Conservation (phyloP, 2,113 vertebrate species). For the Saccopteryx leptura region DNA sequence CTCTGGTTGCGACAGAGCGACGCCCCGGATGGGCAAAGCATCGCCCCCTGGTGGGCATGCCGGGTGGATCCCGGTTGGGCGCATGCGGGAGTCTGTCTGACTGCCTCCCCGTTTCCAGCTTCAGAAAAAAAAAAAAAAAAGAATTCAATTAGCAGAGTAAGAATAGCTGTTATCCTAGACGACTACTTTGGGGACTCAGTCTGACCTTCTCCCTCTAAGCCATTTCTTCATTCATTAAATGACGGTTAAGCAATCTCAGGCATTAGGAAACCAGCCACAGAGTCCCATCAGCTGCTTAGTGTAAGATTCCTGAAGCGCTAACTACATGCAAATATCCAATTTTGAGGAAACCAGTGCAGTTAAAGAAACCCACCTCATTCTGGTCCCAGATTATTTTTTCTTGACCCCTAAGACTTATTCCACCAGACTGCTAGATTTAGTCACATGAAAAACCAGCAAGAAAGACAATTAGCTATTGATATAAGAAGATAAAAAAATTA, state of each 20-base stretch:
- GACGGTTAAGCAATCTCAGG: background rate
- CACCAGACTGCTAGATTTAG: background rate
- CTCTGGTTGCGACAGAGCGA: no score
- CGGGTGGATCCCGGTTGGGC: no score
- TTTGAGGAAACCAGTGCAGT: background rate
- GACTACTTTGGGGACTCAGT: background rate
- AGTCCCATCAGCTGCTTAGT: background rate
- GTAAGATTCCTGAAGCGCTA: background rate
- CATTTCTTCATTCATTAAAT: background rate
- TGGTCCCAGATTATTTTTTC: slow-evolving; percentile 1
- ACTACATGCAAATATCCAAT: background rate
- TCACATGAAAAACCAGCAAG: background rate
- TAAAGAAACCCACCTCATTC: background rate
- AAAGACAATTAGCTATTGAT: background rate
- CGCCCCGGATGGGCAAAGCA: no score
- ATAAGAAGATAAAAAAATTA: slow-evolving; percentile 3
- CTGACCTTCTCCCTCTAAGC: background rate
- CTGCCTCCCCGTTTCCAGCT: no score
- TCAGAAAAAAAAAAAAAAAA: no score
- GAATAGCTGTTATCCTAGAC: background rate
- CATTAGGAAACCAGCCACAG: background rate
- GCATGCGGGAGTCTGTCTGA: no score
- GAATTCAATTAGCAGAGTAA: background rate
- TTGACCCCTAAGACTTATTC: slow-evolving; percentile 46
- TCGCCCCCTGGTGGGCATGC: no score